Percentiles rank a stretch among this genome's conserved stretches.
phyloP scores from a whole-genome alignment of 2,113 vertebrate species.

The Rana temporaria region DNA sequence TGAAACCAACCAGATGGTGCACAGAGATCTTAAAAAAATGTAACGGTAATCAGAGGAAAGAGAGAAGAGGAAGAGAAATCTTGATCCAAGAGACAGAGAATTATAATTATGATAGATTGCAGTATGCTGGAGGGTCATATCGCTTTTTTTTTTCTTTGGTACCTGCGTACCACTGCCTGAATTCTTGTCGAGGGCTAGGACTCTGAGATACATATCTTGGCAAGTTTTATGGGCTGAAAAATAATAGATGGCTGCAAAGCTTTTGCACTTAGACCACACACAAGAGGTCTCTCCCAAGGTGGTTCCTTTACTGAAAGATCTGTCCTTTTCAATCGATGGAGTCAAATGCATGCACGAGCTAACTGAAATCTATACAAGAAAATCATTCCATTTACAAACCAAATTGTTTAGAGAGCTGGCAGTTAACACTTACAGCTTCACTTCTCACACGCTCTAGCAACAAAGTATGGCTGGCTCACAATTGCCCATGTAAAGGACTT shows the following conservation, averaged over 20 bases:
- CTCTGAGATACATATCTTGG: conserved; percentile 28
- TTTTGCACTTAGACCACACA: conserved; percentile 48
- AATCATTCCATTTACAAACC: conserved; percentile 55
- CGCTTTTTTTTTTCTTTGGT: conserved; percentile 11
- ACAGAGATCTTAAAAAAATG: conserved; percentile 4
- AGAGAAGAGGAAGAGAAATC: neutral
- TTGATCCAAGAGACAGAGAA: conserved; percentile 13
- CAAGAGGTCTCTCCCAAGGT: conserved; percentile 51
- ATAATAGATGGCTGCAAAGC: conserved; percentile 32
- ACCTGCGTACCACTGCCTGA: neutral
- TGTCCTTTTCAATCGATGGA: conserved; percentile 50
- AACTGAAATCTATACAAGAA: conserved; percentile 50
- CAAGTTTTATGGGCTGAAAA: conserved; percentile 46
- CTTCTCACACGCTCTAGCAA: neutral
- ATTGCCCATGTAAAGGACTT: too few species aligned
- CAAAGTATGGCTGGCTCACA: neutral
- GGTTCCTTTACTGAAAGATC: conserved; percentile 35
- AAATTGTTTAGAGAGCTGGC: conserved; percentile 51
- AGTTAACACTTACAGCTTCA: conserved; percentile 46
- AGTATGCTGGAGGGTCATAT: conserved; percentile 21
- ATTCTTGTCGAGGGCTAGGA: conserved; percentile 6
- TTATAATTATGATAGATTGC: conserved; percentile 43
- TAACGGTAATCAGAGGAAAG: conserved; percentile 21
- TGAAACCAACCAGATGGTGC: conserved; percentile 50
- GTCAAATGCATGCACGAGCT: conserved; percentile 40